Evolutionary conservation across 2,888 invertebrate species (phyloP), one percentile per base, ranked within the genome.

Genomic region (Caenorhabditis sp.): DNA sequence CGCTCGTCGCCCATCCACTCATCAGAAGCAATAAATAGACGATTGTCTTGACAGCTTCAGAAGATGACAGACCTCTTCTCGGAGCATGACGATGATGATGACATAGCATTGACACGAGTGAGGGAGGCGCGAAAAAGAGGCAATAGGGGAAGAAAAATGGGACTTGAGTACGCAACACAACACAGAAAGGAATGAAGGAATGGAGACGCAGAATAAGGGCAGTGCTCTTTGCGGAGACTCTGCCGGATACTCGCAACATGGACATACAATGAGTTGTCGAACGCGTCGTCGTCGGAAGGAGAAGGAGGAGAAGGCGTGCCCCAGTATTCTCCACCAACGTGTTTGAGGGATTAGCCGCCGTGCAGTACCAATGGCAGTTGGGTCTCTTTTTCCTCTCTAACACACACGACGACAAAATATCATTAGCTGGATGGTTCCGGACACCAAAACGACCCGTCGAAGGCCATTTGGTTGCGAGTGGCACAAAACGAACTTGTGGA

Each of bases 191-290:
- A 54, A 26, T 26, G 54, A 54, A 26, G 41, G 16, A 69, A 16
- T 19, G 58, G 79, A 79, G 70, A 79, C 70, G 70, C 70, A 79
- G 79, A 64, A 72, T 47, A 61, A 79, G 79, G 70, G 56, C 79
- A 79, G 16, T 79, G 79, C 79, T 79, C 70, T 79, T 72, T 54
- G 61, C 31, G 58, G 31, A 31, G 7, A 66, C 38, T 44, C 70
- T 61, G 70, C 38, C 70, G 70, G 63, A 64, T 63, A 70, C 70
- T 63, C 56, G 70, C 79, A 79, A 79, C 79, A 79, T 38, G 51
- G 49, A 49, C 28, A 19, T 47, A 68, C 79, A 79, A 77, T 77
- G 77, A 69, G 51, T 63, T 26, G 59, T 49, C 54, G 69, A 77
- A 77, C 69, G 63, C 22, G 35, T 68, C 38, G 54, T 31, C 68